phyloP scores from a whole-genome alignment of 92 coral and sea anemone genomes.

The Desmophyllum pertusum region DNA sequence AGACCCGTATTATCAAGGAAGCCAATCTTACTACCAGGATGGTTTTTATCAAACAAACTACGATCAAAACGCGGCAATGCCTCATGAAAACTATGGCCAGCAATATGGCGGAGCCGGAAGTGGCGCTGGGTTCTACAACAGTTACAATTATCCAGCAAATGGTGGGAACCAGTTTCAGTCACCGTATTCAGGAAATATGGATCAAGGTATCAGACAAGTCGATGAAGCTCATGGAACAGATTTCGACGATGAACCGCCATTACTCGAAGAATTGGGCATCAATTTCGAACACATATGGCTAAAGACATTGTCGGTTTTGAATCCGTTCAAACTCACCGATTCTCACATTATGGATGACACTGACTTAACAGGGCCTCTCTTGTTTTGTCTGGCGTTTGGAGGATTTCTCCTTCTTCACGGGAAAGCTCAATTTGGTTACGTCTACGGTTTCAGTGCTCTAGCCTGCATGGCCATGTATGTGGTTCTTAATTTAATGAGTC shows the following conservation, averaged over 20 bases:
- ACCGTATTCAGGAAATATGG: slow-evolving; percentile 65
- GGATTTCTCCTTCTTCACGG: slow-evolving; percentile 93
- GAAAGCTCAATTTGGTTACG: slow-evolving; percentile 92
- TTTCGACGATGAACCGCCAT: slow-evolving; percentile 94
- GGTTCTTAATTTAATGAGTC: slow-evolving; percentile 94
- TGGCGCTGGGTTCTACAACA: slow-evolving; percentile 31
- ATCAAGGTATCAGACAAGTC: slow-evolving; percentile 68
- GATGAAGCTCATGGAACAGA: slow-evolving; percentile 87
- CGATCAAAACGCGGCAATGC: slow-evolving; percentile 57
- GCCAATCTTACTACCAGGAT: slow-evolving; percentile 80
- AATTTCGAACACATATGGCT: slow-evolving; percentile 96
- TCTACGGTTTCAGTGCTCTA: slow-evolving; percentile 89
- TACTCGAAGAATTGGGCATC: slow-evolving; percentile 95
- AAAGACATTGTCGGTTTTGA: slow-evolving; percentile 94
- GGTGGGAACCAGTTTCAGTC: slow-evolving; percentile 65
- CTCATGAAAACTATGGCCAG: slow-evolving; percentile 33
- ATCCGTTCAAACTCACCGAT: slow-evolving; percentile 87
- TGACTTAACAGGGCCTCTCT: slow-evolving; percentile 94
- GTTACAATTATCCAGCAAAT: slow-evolving; percentile 66
- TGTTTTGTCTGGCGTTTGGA: slow-evolving; percentile 97
- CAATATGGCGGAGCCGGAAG: slow-evolving; percentile 33
- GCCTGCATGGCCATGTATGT: slow-evolving; percentile 91
- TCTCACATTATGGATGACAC: slow-evolving; percentile 97
- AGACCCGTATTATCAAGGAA: slow-evolving; percentile 63
- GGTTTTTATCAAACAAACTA: slow-evolving; percentile 84